These are phyloP conservation scores for Trachelus tabidus DNA, from an alignment of 2,888 invertebrate species.

Conservation along the genomic window DNA sequence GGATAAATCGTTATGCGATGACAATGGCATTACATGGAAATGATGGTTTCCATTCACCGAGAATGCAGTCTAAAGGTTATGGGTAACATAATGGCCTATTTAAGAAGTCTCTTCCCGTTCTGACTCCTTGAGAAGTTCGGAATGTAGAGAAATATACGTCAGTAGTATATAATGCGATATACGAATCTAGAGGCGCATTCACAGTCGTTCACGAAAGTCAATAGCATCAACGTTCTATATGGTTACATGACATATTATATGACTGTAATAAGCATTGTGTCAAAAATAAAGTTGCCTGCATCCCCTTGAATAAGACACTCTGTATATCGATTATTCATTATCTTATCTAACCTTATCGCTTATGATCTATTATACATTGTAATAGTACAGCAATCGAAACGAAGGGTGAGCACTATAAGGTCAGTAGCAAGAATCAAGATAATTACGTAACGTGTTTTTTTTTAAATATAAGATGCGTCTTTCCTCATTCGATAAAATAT, in stretches of 20 bases:
- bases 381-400: background rate
- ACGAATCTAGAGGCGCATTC: background rate
- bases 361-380: background rate
- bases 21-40: background rate
- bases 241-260: background rate
- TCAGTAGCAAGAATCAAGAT: background rate
- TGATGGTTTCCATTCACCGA: background rate
- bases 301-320: constrained; percentile 41
- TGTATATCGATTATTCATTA: constrained; percentile 9
- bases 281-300: constrained; percentile 40
- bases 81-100: background rate
- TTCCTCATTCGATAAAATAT: background rate
- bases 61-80: background rate
- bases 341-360: constrained; percentile 8
- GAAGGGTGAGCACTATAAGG: background rate
- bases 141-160: background rate
- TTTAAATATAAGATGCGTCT: background rate
- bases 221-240: background rate
- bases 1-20: background rate
- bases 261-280: background rate
- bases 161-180: background rate
- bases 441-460: background rate
- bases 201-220: background rate
- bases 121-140: background rate
- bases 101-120: background rate